Base-by-base conservation (phyloP, 1,140 invertebrate genomes). In the Melanaphis sacchari region DNA sequence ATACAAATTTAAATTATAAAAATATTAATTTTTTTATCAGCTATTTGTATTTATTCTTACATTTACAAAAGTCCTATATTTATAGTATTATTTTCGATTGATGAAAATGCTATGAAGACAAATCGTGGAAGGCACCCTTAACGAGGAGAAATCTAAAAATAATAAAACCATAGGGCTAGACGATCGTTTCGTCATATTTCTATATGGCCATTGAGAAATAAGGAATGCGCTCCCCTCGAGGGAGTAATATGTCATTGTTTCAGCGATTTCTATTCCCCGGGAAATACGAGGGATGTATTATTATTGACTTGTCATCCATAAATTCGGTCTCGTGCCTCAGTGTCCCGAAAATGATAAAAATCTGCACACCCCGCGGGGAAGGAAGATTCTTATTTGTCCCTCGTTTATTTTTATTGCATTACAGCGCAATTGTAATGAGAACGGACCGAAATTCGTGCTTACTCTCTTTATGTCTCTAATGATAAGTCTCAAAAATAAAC, bases 271-370 rank as follows among this genome's bases (percentile, higher is more conserved):
- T 93, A 54, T 41, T 84, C 81, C 15, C 81, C 36, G 26, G 36
- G 31, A 52, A 93, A 43, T 92, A 46, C 22, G 26, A 85, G 76
- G 66, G 90, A 52, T 24, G 38, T 93, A 93, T 93, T 93, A 93
- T 93, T 93, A 93, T 93, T 93, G 91, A 93, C 91, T 93, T 93
- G 91, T 93, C 91, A 93, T 93, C 81, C 91, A 93, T 93, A 93
- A 93, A 93, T 93, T 93, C 81, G 49, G 91, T 85, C 91, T 93
- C 91, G 81, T 85, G 81, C 66, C 76, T 40, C 90, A 36, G 21
- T 38, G 41, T 91, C 43, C 90, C 90, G 21, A 82, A 91, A 93
- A 38, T 93, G 91, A 93, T 93, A 93, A 93, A 93, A 93, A 93
- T 93, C 91, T 93, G 81, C 81, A 93, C 81, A 18, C 81, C n/a